phyloP scores from a whole-genome alignment of 2,113 vertebrate genomes.

The Eurypyga helias region DNA sequence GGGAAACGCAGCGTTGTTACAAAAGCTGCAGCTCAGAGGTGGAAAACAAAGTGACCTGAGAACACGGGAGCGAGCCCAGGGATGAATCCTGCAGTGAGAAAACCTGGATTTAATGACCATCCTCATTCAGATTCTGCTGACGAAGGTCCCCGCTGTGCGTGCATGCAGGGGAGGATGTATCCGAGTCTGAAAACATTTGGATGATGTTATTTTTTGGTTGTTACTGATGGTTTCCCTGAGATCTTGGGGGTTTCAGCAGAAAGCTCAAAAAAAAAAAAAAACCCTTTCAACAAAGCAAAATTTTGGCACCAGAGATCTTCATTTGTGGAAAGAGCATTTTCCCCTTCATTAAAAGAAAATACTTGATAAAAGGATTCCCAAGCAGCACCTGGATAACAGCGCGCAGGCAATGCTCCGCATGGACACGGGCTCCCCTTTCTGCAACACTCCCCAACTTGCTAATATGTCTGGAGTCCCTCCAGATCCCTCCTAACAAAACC shows the following conservation, averaged over 20 bases:
- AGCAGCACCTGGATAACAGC: neutral
- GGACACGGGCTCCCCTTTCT: neutral
- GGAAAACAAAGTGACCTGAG: neutral
- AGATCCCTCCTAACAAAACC: neutral
- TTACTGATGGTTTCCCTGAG: neutral
- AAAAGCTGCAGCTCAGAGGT: neutral
- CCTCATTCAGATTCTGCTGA: neutral
- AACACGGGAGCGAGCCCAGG: accelerated
- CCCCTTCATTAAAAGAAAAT: neutral
- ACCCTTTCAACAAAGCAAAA: neutral
- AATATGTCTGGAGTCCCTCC: neutral
- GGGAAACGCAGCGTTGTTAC: accelerated
- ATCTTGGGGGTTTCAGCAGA: neutral
- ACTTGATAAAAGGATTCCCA: neutral
- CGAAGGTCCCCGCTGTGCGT: accelerated
- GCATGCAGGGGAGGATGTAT: accelerated
- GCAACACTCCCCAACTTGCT: neutral
- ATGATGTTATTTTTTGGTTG: neutral
- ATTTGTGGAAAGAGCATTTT: neutral
- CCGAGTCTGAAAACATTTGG: neutral
- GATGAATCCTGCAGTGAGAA: neutral
- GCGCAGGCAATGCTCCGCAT: accelerated
- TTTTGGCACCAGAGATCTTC: neutral
- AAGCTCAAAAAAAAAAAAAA: neutral
- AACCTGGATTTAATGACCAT: neutral